Conservation (phyloP, 2,113 vertebrate genomes). For the Candoia aspera region DNA sequence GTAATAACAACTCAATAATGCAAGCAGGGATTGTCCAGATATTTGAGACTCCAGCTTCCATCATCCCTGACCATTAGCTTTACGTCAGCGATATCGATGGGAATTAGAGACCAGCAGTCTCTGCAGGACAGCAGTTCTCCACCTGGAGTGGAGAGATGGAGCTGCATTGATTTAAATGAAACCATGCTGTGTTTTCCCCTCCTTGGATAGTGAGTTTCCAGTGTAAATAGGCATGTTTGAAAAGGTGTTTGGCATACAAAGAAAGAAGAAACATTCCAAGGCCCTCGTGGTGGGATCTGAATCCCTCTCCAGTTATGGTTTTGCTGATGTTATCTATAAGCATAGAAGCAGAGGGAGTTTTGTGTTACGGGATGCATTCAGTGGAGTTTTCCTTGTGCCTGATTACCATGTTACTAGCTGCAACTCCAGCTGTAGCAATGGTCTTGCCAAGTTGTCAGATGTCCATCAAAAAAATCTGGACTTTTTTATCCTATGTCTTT, state of each 20-base stretch:
- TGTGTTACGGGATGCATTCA: slow-evolving; percentile 42
- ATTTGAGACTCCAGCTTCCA: background rate
- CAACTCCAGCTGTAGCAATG: slow-evolving; percentile 34
- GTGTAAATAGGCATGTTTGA: slow-evolving; percentile 25
- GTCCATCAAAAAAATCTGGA: background rate
- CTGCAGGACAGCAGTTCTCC: background rate
- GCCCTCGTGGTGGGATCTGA: slow-evolving; percentile 36
- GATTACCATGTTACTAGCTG: background rate
- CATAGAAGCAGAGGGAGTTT: slow-evolving; percentile 25
- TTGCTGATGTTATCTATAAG: background rate
- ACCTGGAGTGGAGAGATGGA: background rate
- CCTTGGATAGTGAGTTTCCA: slow-evolving; percentile 3
- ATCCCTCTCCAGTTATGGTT: slow-evolving; percentile 33
- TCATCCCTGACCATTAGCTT: background rate
- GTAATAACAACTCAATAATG: too few relatives aligned
- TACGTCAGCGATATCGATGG: background rate
- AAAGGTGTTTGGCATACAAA: slow-evolving; percentile 38
- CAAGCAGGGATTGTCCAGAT: background rate
- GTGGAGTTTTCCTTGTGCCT: background rate
- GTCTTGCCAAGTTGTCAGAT: background rate
- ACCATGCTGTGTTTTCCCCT: background rate
- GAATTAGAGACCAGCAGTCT: background rate
- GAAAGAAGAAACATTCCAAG: slow-evolving; percentile 57
- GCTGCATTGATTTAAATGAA: background rate
- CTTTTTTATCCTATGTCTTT: background rate